Evolutionary conservation across 1,140 invertebrate genomes (phyloP), one percentile per base, ranked within the genome.

Genomic region (Muscidifurax raptorellus): DNA sequence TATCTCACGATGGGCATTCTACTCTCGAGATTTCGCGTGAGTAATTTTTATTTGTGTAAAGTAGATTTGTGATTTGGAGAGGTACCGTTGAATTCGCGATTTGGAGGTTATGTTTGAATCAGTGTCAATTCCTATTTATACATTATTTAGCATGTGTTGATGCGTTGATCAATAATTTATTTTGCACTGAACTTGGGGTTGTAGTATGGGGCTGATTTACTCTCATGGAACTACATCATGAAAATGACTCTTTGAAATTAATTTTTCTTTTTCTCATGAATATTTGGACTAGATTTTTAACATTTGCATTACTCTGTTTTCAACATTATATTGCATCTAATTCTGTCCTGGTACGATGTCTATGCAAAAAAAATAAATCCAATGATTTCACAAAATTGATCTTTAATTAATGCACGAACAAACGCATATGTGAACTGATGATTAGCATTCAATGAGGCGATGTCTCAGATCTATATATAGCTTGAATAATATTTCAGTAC

Each of bases 11-110:
- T 93, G 92, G 92, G 92, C 10, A 89, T 91, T 12, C 86, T 93
- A 84, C 84, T 93, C 30, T 93, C 93, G 76, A 90, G 90, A 86
- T 93, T 93, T 90, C 90, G 90, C 64, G 92, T 93, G 86, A 93
- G 93, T 91, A 80, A 27, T 15, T 78, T 47, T 77, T 9, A 81
- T 36, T 83, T 69, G 5, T 67, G 78, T 78, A 28, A 30, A 1
- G 27, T 18, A n/a, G 69, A 25, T 85, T 83, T 22, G 2, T 30
- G 78, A 18, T 7, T 59, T 4, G 7, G 59, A 30, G 59, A 30
- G 25, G 28, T 28, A 77, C 3, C 36, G 12, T 44, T 82, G 13
- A 27, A 27, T 47, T 1, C 74, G n/a, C 2, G 78, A 2, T 5
- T 28, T 81, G 64, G 82, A 22, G 74, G 79, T 80, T 79, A 82